phyloP scores from a whole-genome alignment of 2,113 vertebrate species.

The Globicephala melas region DNA sequence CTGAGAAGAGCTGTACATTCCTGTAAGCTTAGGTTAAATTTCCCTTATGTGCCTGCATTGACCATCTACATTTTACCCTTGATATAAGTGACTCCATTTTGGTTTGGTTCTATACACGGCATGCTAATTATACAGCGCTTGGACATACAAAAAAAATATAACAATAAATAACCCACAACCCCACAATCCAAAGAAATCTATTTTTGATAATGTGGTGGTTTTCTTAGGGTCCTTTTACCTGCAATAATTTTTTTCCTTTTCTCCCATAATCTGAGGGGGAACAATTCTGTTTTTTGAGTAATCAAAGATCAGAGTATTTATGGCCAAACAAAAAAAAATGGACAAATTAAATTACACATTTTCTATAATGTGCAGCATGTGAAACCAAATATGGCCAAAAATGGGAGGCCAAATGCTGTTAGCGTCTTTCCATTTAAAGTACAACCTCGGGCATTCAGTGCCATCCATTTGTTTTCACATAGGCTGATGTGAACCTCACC shows the following conservation, averaged over 20 bases:
- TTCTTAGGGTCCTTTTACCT: neutral
- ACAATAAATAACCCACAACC: neutral
- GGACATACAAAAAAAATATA: neutral
- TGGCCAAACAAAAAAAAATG: neutral
- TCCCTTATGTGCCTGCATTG: too few species aligned
- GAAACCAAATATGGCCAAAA: neutral
- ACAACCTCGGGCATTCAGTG: neutral
- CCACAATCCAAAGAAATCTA: neutral
- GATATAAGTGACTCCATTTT: neutral
- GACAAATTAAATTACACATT: neutral
- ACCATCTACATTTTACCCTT: neutral
- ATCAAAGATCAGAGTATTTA: neutral
- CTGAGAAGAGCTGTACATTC: neutral
- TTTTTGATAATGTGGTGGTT: neutral
- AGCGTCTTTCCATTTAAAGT: neutral
- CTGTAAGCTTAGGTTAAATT: neutral
- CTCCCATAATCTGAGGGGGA: neutral
- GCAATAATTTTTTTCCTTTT: neutral
- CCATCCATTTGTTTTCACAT: neutral
- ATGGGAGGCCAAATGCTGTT: neutral
- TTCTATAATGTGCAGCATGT: neutral
- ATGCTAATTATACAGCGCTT: neutral
- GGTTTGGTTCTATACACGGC: neutral
- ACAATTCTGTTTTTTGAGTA: neutral
- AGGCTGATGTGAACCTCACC: neutral